phyloP scores from a whole-genome alignment of 2,888 invertebrate species.

The Drosophila prolongata region DNA sequence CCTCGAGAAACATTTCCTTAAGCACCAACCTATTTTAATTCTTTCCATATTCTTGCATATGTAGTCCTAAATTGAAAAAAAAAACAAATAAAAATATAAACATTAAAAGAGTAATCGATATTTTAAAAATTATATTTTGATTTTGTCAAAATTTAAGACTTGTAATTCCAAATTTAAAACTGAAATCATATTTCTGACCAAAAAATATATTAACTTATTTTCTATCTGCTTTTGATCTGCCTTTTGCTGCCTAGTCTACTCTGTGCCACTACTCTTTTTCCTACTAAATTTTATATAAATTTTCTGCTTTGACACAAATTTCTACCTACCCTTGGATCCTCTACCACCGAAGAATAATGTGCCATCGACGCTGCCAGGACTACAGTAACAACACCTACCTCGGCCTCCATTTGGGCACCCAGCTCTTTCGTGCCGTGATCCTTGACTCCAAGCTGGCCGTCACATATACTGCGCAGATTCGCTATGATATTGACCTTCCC shows the following conservation, averaged over 20 bases:
- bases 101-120: too few species aligned
- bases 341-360: slow-evolving; percentile 40
- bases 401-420: slow-evolving; percentile 53
- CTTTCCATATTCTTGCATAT: too few species aligned
- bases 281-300: neutral
- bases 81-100: too few species aligned
- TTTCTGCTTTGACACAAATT: neutral
- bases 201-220: too few species aligned
- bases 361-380: slow-evolving; percentile 39
- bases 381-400: slow-evolving; percentile 50
- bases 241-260: neutral
- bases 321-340: neutral
- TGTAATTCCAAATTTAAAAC: too few species aligned
- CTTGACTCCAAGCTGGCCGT: slow-evolving; percentile 89
- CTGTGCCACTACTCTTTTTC: neutral
- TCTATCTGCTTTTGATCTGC: neutral
- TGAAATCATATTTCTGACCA: too few species aligned
- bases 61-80: too few species aligned
- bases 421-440: slow-evolving; percentile 92
- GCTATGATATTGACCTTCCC: slow-evolving; percentile 94
- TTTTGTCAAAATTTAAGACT: too few species aligned
- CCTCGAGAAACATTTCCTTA: too few species aligned
- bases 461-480: slow-evolving; percentile 90
- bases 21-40: too few species aligned
- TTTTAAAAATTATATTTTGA: too few species aligned